Base-by-base conservation (phyloP, 2,888 invertebrate species). In the Eupithecia insigniata region DNA sequence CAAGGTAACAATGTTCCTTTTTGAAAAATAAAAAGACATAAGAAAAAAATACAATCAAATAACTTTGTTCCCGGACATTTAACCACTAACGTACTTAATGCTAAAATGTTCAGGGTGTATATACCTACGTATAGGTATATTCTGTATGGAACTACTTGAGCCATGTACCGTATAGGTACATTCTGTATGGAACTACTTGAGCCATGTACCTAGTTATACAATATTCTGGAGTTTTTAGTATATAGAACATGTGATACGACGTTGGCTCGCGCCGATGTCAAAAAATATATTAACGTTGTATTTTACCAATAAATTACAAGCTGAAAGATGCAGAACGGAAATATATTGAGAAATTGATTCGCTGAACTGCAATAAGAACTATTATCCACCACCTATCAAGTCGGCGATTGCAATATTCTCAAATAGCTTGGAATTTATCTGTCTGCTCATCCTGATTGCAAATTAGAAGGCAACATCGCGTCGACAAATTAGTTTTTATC, bases 321-420 rank as follows among this genome's bases (percentile, higher is more conserved):
- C 10, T 12, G 12, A 51, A 51, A 22, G 12, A 51, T 51, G 2
- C 22, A 12, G 22, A 22, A 12, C 10, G 12, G n/a, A 51, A 12
- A 51, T 51, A 51, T 22, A 51, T 61, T 61, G 3, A 61, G n/a
- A 30, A 55, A n/a, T 55, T 30, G 28, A 68, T 68, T 66, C 60
- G 39, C 30, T 39, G 39, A 39, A 36, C n/a, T 55, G 22, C 36
- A 28, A n/a, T 46, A 55, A 2, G 55, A 68, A 68, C 34, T 55
- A 72, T 39, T 69, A 62, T 66, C 51, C 36, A 60, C 30, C 36
- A 60, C 34, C 39, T 3, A 65, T 39, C 36, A 36, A 58, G 69
- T 43, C 30, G 69, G 30, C 65, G 66, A 61, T 69, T 64, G 69
- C 62, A 71, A 73, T 74, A 69, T 74, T 71, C 66, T 69, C 60